Evolutionary conservation across 1,140 invertebrate genomes (phyloP).

Genomic region (Asobara japonica): DNA sequence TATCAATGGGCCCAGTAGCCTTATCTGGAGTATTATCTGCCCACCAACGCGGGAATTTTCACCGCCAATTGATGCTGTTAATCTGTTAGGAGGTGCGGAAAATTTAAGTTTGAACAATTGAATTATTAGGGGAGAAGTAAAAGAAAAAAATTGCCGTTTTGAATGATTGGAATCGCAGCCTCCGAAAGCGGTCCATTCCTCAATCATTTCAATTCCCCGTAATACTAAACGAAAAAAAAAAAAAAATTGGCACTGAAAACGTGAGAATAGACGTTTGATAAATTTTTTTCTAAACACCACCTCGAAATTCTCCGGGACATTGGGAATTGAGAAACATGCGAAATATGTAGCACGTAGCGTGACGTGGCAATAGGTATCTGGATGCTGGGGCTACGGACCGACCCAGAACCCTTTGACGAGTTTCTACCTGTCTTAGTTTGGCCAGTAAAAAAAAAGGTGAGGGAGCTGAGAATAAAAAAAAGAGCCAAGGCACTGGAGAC

Average conservation of each 20-base stretch:
- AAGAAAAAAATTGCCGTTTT: no score
- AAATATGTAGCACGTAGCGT: slow-evolving; percentile 31
- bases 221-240: no score
- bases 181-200: no score
- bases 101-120: not conserved
- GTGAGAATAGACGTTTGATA: no score
- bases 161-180: no score
- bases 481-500: not conserved
- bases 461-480: slow-evolving; percentile 15
- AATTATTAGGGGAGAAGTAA: no score
- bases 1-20: not conserved
- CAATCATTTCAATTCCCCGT: no score
- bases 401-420: slow-evolving; percentile 30
- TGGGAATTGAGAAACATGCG: slow-evolving; percentile 15
- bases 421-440: slow-evolving; percentile 27
- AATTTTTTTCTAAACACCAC: not conserved
- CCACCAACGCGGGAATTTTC: slow-evolving; percentile 1
- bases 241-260: not conserved
- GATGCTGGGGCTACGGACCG: slow-evolving; percentile 6
- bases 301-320: not conserved
- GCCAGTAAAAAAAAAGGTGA: slow-evolving; percentile 13
- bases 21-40: not conserved
- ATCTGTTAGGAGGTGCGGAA: no score
- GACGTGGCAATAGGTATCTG: slow-evolving; percentile 21
- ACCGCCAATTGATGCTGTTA: not conserved